Evolutionary conservation across 2,113 vertebrate genomes (phyloP).

Genomic region (Engraulis encrasicolus): DNA sequence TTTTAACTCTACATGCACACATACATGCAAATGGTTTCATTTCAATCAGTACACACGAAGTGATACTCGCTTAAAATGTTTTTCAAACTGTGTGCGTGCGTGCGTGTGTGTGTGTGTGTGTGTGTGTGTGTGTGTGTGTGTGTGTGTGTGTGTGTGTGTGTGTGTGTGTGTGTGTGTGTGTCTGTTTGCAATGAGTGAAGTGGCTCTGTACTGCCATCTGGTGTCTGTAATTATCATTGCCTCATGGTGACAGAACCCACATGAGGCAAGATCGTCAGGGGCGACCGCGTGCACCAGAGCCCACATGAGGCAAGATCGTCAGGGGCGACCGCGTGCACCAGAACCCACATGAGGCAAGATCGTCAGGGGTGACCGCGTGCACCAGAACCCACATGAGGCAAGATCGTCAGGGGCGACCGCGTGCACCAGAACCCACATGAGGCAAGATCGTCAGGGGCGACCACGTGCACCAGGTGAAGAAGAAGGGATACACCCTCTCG

Average conservation of each 20-base stretch:
- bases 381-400: background rate
- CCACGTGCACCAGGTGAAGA: background rate
- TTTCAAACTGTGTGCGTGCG: too few species aligned
- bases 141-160: too few species aligned
- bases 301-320: background rate
- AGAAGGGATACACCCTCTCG: conserved; percentile 50
- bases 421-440: background rate
- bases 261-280: background rate
- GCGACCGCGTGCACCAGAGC: background rate
- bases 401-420: background rate
- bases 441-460: background rate
- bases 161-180: too few species aligned
- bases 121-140: too few species aligned
- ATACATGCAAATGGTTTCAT: too few species aligned
- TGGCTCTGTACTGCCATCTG: too few species aligned
- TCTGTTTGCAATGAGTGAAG: too few species aligned
- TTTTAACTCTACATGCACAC: too few species aligned
- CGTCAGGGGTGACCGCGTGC: background rate
- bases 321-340: background rate
- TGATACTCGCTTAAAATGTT: too few species aligned
- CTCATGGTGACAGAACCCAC: background rate
- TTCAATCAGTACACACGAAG: too few species aligned
- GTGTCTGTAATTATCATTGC: too few species aligned
- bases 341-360: background rate
- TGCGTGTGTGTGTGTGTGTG: too few species aligned